These are phyloP conservation scores for Agrochola lota DNA, from an alignment of 2,888 invertebrate genomes.

Conservation along the genomic window DNA sequence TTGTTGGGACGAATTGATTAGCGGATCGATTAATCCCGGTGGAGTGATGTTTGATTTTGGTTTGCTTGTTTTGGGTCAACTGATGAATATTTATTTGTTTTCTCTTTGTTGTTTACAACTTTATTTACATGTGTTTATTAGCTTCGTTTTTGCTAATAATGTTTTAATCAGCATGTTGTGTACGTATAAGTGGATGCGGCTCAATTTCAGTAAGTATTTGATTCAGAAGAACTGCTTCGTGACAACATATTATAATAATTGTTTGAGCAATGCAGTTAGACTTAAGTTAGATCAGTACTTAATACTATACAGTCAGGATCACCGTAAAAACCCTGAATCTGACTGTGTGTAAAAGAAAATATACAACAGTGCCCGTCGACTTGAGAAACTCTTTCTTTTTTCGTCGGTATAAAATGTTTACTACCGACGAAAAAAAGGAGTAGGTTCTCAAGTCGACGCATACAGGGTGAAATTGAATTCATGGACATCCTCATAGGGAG, in stretches of 20 bases:
- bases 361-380: too few relatives aligned
- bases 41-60: constrained; percentile 56
- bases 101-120: constrained; percentile 16
- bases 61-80: constrained; percentile 48
- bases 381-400: too few relatives aligned
- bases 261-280: background rate
- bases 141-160: background rate
- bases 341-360: too few relatives aligned
- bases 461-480: too few relatives aligned
- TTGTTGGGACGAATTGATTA: constrained; percentile 67
- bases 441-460: too few relatives aligned
- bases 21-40: constrained; percentile 61
- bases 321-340: too few relatives aligned
- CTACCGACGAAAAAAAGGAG: too few relatives aligned
- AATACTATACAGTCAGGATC: too few relatives aligned
- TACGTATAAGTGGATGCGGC: too few relatives aligned
- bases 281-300: too few relatives aligned
- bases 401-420: too few relatives aligned
- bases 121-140: constrained; percentile 7
- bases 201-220: background rate
- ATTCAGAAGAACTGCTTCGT: background rate
- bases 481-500: too few relatives aligned
- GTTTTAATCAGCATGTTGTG: background rate
- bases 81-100: constrained; percentile 59
- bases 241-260: background rate